Percentiles rank a stretch among this genome's conserved stretches.
Evolutionary conservation across 2,797 vertebrate genomes (phyloP).

Genomic region (Sciaenops ocellatus): DNA sequence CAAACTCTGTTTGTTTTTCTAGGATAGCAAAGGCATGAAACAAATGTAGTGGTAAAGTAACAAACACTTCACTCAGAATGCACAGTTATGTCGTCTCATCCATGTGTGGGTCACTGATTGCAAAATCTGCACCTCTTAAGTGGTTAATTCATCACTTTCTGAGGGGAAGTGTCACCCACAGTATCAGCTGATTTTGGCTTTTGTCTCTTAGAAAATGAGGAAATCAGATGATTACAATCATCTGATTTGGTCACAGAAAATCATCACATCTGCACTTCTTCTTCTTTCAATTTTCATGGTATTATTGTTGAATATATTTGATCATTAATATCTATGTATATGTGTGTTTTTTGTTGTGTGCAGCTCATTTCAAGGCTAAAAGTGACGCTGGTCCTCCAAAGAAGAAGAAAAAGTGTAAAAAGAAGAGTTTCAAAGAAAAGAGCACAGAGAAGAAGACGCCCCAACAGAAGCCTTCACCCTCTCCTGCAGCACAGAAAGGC

Average conservation of each 20-base stretch:
- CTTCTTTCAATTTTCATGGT: not conserved
- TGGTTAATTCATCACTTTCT: not conserved
- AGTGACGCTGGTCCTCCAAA: slow-evolving; percentile 73
- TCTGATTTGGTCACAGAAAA: not conserved
- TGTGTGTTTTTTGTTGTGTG: slow-evolving; percentile 31
- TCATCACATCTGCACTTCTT: not conserved
- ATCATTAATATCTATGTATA: not conserved
- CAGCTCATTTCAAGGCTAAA: slow-evolving; percentile 81
- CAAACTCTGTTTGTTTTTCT: too few species aligned
- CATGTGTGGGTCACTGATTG: too few species aligned
- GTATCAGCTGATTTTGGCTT: not conserved
- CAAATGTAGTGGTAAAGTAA: too few species aligned
- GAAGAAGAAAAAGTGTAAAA: slow-evolving; percentile 86
- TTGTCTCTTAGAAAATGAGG: not conserved
- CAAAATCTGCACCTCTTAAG: too few species aligned
- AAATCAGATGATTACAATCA: not conserved
- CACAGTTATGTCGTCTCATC: too few species aligned
- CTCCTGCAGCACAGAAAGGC: slow-evolving; percentile 48
- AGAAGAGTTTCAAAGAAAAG: slow-evolving; percentile 75
- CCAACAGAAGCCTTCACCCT: slow-evolving; percentile 40
- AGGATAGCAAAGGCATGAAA: too few species aligned
- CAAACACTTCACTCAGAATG: too few species aligned
- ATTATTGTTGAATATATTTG: not conserved
- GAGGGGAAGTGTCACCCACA: not conserved
- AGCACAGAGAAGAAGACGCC: slow-evolving; percentile 46